A percentile compares a stretch with the other conserved stretches of the same genome.
These are phyloP conservation scores for Acronicta aceris DNA, from an alignment of 2,888 invertebrate genomes.

Conservation along the genomic window DNA sequence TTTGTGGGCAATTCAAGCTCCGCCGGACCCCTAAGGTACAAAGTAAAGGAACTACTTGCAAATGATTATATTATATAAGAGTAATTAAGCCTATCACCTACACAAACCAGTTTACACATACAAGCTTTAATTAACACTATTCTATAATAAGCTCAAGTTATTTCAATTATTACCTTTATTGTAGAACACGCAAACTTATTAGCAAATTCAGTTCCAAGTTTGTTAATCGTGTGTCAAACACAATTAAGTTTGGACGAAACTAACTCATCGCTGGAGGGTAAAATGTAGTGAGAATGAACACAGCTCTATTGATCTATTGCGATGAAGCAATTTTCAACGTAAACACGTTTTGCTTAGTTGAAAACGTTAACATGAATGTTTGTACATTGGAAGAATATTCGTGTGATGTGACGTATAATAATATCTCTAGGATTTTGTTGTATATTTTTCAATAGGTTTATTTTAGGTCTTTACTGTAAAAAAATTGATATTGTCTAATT, in stretches of 20 bases:
- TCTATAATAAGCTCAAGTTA: slow-evolving; percentile 2
- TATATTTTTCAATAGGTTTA: too few relatives aligned
- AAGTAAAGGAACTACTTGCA: too few relatives aligned
- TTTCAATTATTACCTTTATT: slow-evolving; percentile 24
- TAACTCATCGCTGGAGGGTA: slow-evolving; percentile 19
- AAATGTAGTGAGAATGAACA: slow-evolving; percentile 9
- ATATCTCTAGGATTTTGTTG: neutral
- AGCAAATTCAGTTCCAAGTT: slow-evolving; percentile 37
- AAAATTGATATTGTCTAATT: too few relatives aligned
- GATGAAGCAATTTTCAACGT: slow-evolving; percentile 30
- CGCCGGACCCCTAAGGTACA: too few relatives aligned
- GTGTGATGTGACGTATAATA: neutral
- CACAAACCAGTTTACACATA: too few relatives aligned
- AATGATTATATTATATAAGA: too few relatives aligned
- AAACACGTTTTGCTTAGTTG: slow-evolving; percentile 14
- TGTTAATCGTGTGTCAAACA: slow-evolving; percentile 48
- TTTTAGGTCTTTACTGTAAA: too few relatives aligned
- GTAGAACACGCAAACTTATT: slow-evolving; percentile 39
- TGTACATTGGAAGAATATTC: neutral
- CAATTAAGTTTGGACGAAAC: slow-evolving; percentile 37
- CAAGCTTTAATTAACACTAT: too few relatives aligned
- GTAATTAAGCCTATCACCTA: too few relatives aligned
- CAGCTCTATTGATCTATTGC: slow-evolving; percentile 30
- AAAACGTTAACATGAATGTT: slow-evolving; percentile 7
- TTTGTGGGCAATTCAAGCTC: too few relatives aligned